phyloP scores from a whole-genome alignment of 2,113 vertebrate species.

The Bubalus kerabau region DNA sequence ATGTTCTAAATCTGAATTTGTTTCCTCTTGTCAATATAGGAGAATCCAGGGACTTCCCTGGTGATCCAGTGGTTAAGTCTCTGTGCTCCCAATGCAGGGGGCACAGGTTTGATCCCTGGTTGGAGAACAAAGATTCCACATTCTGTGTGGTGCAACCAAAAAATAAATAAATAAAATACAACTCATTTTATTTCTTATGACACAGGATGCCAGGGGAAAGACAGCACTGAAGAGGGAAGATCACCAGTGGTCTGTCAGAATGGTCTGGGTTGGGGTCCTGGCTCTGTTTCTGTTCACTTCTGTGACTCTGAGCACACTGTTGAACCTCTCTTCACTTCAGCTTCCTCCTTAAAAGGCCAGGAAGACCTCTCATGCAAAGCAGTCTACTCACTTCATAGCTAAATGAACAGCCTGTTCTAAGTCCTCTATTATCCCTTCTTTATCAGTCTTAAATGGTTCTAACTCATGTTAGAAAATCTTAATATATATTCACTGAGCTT shows the following conservation, averaged over 20 bases:
- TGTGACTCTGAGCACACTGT: neutral
- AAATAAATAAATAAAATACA: neutral
- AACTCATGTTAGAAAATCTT: slow-evolving; percentile 25
- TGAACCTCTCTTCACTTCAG: neutral
- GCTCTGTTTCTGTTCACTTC: neutral
- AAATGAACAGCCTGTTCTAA: neutral
- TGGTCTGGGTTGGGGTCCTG: neutral
- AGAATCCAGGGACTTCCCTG: neutral
- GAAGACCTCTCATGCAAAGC: neutral
- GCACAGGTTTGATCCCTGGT: neutral
- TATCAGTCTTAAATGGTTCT: slow-evolving; percentile 30
- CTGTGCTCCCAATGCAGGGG: neutral
- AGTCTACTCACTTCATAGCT: neutral
- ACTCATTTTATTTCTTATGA: neutral
- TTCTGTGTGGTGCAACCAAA: neutral
- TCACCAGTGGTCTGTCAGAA: neutral
- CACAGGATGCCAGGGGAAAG: neutral
- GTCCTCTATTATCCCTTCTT: slow-evolving; percentile 6
- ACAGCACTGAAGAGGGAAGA: neutral
- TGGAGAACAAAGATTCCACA: neutral
- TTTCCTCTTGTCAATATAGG: neutral
- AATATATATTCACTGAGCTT: slow-evolving; percentile 22
- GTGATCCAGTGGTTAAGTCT: neutral
- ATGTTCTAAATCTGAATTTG: neutral
- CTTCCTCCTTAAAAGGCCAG: neutral